These are phyloP conservation scores for Scaptomyza tumidula DNA, from an alignment of 2,888 invertebrate species.

Conservation along the genomic window DNA sequence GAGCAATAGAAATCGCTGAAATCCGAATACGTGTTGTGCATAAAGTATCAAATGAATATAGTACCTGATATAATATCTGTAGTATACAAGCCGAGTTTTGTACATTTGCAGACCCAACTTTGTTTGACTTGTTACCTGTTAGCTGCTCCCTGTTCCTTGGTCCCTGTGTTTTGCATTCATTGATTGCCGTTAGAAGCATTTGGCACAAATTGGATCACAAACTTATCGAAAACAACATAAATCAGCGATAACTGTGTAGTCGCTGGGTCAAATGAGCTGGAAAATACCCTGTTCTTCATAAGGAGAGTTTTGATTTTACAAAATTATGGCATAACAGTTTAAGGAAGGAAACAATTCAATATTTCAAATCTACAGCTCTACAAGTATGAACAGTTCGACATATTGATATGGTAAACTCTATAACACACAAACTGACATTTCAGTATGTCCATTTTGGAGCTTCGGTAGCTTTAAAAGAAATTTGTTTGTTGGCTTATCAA, in stretches of 20 bases:
- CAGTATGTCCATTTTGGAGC: not conserved
- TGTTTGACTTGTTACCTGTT: not conserved
- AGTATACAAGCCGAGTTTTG: too few relatives aligned
- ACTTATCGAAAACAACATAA: conserved; percentile 13
- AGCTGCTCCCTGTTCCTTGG: conserved; percentile 19
- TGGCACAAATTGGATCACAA: conserved; percentile 45
- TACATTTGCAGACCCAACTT: conserved; percentile 9
- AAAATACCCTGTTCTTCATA: not conserved
- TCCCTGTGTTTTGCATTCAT: conserved; percentile 46
- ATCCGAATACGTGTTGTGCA: conserved; percentile 33
- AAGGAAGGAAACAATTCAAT: too few relatives aligned
- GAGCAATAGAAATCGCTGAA: conserved; percentile 41
- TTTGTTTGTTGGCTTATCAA: conserved; percentile 10
- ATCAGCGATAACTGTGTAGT: not conserved
- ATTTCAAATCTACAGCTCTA: too few relatives aligned
- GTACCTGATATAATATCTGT: too few relatives aligned
- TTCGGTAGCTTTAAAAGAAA: conserved; percentile 5
- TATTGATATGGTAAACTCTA: too few relatives aligned
- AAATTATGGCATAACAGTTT: too few relatives aligned
- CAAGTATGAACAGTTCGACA: too few relatives aligned
- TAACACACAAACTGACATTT: not conserved
- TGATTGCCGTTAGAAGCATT: conserved; percentile 55
- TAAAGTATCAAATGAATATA: conserved; percentile 8
- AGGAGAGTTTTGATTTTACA: too few relatives aligned
- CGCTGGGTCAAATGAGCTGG: not conserved